These are phyloP conservation scores for Corythaixoides concolor DNA, from an alignment of 2,113 vertebrate species.

Conservation along the genomic window DNA sequence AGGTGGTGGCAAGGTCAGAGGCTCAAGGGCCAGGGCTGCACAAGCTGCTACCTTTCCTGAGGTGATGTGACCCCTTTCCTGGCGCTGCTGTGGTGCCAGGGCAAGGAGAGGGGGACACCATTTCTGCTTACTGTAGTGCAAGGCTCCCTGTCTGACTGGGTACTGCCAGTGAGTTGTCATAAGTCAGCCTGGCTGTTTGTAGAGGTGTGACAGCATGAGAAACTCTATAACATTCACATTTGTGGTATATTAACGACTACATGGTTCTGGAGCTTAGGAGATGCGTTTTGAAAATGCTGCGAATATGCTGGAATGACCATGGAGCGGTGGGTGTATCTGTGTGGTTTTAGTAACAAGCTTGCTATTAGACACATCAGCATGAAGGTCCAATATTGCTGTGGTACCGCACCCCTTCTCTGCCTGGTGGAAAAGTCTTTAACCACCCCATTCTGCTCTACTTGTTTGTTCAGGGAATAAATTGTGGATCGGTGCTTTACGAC, in stretches of 20 bases:
- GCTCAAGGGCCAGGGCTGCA: neutral
- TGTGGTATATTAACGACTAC: neutral
- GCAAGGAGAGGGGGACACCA: neutral
- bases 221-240: fast-evolving
- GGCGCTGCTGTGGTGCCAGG: fast-evolving
- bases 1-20: neutral
- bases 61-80: neutral
- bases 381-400: neutral
- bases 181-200: neutral
- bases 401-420: neutral
- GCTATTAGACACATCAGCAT: too few relatives aligned
- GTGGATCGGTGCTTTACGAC: neutral
- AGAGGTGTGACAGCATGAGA: too few relatives aligned
- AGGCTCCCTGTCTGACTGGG: too few relatives aligned
- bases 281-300: neutral
- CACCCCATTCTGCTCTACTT: neutral
- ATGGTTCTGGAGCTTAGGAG: neutral
- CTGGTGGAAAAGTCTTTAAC: neutral
- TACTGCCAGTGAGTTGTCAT: neutral
- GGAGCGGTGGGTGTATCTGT: neutral
- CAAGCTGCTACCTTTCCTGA: neutral
- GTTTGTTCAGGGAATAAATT: neutral
- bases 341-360: neutral
- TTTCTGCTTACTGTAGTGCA: too few relatives aligned
- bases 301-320: neutral